Evolutionary conservation across 2,888 invertebrate species (phyloP), one percentile per base, ranked within the genome.

Genomic region (Diploptera punctata): DNA sequence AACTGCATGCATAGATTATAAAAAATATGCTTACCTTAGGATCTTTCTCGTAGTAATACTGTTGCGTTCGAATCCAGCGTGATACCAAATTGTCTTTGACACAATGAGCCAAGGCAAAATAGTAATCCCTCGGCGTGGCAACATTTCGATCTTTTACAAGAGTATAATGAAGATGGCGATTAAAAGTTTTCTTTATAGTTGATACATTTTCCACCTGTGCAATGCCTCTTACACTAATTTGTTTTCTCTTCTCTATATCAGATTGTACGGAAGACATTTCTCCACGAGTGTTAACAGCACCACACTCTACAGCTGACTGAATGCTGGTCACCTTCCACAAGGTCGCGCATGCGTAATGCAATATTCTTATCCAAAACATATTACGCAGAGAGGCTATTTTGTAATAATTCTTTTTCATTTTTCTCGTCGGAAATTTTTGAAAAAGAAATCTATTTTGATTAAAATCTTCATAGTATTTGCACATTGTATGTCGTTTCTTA

Each of bases 71-170:
- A 80, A 99, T 99, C 99, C 99, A 99, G 81, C 99, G 89, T 67
- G 97, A 97, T 38, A 98, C 98, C 80, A 99, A 88, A 84, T 99
- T 98, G 85, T 99, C 99, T 84, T 95, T 93, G 79, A 99, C 98
- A 71, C 98, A 97, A 84, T 99, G 95, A 44, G 99, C 98, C 81
- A 99, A 87, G 75, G 99, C 98, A 81, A 97, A 95, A 85, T 95
- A 99, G 84, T 99, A 99, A 85, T 99, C 99, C 80, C 99, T 89
- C 68, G 93, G 90, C 16, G 99, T 99, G 74, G 99, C 93, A 75
- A 99, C 99, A 90, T 99, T 99, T 78, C 99, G 90, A 84, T 99
- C 99, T 87, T 99, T 99, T 79, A 99, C 99, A 79, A 99, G 87
- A 68, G 99, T 99, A 85, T 98, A 99, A 83, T 99, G 99, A 73